phyloP scores from a whole-genome alignment of 2,797 vertebrate genomes.

The Cuniculus paca region DNA sequence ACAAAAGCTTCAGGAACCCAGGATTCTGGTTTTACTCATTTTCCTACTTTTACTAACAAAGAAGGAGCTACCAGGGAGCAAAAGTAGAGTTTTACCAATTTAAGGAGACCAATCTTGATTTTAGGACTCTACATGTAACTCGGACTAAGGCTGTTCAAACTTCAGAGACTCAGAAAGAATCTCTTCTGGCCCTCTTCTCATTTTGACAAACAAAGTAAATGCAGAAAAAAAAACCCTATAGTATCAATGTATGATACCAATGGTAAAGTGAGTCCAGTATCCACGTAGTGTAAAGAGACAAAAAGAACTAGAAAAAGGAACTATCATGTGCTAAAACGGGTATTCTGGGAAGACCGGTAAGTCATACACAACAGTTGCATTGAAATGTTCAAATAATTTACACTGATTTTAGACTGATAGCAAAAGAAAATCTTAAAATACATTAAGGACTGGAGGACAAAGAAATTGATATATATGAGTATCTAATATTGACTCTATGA shows the following conservation, averaged over 20 bases:
- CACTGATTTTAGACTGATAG: not conserved
- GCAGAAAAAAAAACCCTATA: slow-evolving; percentile 2
- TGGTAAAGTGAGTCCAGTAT: not conserved
- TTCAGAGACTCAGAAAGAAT: not conserved
- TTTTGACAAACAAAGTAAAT: not conserved
- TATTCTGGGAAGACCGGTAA: not conserved
- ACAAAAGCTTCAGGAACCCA: not conserved
- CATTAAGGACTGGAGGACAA: not conserved
- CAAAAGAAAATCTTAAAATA: not conserved
- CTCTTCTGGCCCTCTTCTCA: not conserved
- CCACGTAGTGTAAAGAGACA: not conserved
- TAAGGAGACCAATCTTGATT: not conserved
- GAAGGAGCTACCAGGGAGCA: not conserved
- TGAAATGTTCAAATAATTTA: not conserved
- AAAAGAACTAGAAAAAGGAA: not conserved
- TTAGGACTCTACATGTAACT: not conserved
- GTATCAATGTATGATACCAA: not conserved
- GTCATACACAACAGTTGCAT: not conserved
- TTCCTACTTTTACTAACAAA: not conserved
- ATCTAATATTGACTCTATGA: not conserved
- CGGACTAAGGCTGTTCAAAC: not conserved
- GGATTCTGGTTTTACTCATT: not conserved
- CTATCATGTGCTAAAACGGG: not conserved
- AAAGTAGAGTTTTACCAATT: not conserved
- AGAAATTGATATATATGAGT: not conserved